Evolutionary conservation across 2,113 vertebrate genomes (phyloP), one percentile per base, ranked within the genome.

Genomic region (Hemibagrus wyckioides): DNA sequence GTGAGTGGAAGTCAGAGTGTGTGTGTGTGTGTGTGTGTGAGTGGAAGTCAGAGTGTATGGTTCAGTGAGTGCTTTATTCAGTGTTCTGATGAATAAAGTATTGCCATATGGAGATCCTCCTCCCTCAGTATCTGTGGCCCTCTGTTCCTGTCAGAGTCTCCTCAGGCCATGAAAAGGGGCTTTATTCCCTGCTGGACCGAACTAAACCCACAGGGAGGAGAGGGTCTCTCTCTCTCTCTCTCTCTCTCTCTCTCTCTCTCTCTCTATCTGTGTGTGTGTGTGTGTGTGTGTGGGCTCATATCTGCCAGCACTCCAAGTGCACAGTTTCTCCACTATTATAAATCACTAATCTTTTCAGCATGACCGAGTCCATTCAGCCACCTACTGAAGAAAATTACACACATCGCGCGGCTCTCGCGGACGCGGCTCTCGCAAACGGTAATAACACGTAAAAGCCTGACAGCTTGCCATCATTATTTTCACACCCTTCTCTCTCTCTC

Each of bases 301-400:
- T 80, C 77, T 57, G 33, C 85, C 19, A 25, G 75, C 33, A 80
- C 65, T 86, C 89, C 82, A 90, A 90, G 54, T 80, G 71, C 80
- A 52, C 63, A 39, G 36, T 80, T 57, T 21, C 76, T 86, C 61
- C 75, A 82, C 87, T 87, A 63, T 90, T 87, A 85, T 88, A 76
- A 41, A 82, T 90, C 73, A 77, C 57, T 88, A 86, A 88, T 90
- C 76, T 88, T 81, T 84, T 65, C 85, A 67, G 80, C 77, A 57
- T 88, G 84, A 69, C 23, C 52, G 82, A 86, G 86, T 82, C 69
- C 80, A 69, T 90, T 88, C 82, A 85, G 67, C 77, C 28, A 80
- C 82, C 85, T 85, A 65, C 77, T 88, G 85, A 87, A 83, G 52
- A 87, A 87, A 89, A 90, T 89, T 85, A 86, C 87, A 88, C 89